A percentile compares a stretch with the other conserved stretches of the same genome.
Evolutionary conservation across 1,140 invertebrate genomes (phyloP).

Genomic region (Meloidogyne floridensis): DNA sequence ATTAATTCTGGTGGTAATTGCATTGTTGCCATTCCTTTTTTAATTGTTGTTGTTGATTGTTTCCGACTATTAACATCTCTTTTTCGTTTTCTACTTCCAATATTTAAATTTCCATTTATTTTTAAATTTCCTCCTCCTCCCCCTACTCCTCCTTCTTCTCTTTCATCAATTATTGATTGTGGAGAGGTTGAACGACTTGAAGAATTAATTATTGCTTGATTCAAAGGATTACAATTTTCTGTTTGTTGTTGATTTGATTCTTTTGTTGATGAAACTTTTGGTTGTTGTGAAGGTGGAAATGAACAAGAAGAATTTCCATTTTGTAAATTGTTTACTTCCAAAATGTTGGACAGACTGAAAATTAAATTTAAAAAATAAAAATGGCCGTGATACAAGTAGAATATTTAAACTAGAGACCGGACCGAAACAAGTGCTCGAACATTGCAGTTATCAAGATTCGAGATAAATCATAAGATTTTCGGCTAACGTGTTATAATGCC

Average conservation of each 20-base stretch:
- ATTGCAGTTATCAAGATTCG: too few species aligned
- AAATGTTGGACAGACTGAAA: neutral
- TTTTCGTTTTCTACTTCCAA: conserved; percentile 6
- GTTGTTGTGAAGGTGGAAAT: neutral
- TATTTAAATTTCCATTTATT: neutral
- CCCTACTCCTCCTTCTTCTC: neutral
- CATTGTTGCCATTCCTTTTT: neutral
- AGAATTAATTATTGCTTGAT: neutral
- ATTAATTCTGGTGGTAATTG: neutral
- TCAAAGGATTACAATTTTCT: neutral
- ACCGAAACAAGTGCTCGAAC: too few species aligned
- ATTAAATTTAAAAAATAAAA: neutral
- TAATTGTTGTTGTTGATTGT: neutral
- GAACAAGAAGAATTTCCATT: neutral
- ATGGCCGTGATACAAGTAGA: too few species aligned
- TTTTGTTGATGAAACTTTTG: neutral
- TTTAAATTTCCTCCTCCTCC: neutral
- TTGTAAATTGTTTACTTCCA: neutral
- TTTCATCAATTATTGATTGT: neutral
- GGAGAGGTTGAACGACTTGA: conserved; percentile 3
- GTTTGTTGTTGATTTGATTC: neutral
- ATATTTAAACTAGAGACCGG: too few species aligned
- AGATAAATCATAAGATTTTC: too few species aligned
- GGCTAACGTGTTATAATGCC: too few species aligned
- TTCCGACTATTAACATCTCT: neutral